A percentile compares a stretch with the other conserved stretches of the same genome.
Conservation (phyloP, 2,113 vertebrate genomes). For the Patagioenas fasciata region DNA sequence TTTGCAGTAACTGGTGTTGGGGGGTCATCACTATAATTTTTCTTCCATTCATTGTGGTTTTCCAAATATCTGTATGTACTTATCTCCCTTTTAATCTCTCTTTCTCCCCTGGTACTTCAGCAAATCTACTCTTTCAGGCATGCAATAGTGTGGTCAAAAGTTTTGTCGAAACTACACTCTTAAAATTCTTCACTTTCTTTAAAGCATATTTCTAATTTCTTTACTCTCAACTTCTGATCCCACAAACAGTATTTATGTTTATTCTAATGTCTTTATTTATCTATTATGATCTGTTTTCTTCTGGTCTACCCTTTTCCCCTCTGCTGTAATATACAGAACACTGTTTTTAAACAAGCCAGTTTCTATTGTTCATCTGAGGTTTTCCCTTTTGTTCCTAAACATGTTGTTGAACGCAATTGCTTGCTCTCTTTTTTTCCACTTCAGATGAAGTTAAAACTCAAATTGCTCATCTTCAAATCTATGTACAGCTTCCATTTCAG, state of each 20-base stretch:
- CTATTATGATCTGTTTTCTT: neutral
- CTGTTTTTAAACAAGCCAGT: neutral
- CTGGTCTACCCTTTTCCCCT: neutral
- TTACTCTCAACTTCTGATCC: neutral
- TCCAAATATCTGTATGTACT: neutral
- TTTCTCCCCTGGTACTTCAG: neutral
- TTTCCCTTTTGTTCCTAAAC: neutral
- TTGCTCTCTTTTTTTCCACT: neutral
- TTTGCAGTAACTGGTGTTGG: neutral
- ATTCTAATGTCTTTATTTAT: neutral
- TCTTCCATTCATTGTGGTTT: neutral
- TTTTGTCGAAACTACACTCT: neutral
- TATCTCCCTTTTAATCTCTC: neutral
- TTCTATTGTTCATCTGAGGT: neutral
- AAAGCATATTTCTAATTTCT: neutral
- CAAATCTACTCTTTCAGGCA: neutral
- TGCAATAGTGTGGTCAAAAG: neutral
- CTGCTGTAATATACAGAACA: neutral
- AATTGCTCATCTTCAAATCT: neutral
- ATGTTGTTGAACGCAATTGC: neutral
- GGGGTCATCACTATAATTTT: neutral
- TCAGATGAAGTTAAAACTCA: neutral
- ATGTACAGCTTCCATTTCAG: neutral
- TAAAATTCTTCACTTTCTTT: neutral
- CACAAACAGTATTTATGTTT: neutral